Conservation (phyloP, 2,113 vertebrate genomes). For the Gallinago undulata region DNA sequence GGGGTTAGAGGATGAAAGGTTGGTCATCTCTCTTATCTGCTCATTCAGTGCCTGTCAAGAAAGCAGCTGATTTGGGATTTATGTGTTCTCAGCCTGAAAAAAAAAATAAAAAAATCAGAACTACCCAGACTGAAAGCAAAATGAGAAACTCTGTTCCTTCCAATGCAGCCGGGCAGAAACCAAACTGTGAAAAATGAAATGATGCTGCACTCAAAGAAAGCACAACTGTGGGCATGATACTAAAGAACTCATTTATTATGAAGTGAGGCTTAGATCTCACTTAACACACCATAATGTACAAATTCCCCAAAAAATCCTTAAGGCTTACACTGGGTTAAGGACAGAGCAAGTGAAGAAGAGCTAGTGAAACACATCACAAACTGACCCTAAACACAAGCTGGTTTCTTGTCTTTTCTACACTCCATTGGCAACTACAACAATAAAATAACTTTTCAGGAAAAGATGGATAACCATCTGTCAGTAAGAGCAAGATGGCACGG, state of each 20-base stretch:
- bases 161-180: neutral
- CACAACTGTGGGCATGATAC: too few relatives aligned
- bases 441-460: neutral
- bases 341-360: neutral
- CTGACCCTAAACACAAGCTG: neutral
- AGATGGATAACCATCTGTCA: neutral
- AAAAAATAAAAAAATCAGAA: neutral
- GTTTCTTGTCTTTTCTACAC: neutral
- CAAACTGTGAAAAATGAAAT: neutral
- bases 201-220: neutral
- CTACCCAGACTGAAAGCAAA: neutral
- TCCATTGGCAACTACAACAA: neutral
- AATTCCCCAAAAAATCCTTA: neutral
- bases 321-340: neutral
- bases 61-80: neutral
- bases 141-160: neutral
- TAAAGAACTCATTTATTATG: neutral
- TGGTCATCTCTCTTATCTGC: neutral
- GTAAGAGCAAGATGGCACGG: neutral
- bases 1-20: neutral
- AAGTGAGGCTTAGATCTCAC: neutral
- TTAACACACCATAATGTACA: too few relatives aligned
- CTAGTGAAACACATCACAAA: neutral
- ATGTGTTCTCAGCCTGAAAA: neutral
- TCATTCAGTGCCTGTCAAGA: neutral